Evolutionary conservation across 2,888 invertebrate genomes (phyloP), one percentile per base, ranked within the genome.

Genomic region (Tridacna gigas): DNA sequence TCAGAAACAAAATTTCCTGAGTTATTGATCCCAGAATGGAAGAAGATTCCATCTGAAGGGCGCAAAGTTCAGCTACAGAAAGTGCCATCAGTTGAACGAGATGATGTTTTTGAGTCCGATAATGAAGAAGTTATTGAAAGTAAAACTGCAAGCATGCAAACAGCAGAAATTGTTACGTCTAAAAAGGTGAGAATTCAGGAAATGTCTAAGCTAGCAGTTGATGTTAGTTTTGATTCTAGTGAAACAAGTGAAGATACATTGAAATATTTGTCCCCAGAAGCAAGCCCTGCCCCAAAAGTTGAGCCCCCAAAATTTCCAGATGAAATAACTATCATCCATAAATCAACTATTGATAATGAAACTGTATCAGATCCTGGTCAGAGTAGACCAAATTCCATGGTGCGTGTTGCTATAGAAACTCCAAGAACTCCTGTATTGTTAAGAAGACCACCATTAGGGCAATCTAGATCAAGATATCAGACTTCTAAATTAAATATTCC

Each of bases 1-100:
- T 60, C 76, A 79, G 87, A 87, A 77, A 86, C 88, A 61, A 91
- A 92, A 88, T 90, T 91, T 89, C 92, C 92, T 61, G 89, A 89
- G 80, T 86, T 89, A 80, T 86, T 90, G 84, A 91, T 92, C 90
- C 92, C 92, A 85, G 89, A 90, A 84, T 88, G 86, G 84, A 85
- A 84, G 73, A 88, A 84, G 75, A 75, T 80, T 22, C 60, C 82
- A 28, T 67, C 82, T 63, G 77, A 79, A 63, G 76, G 61, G 22
- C 74, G 80, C 47, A 66, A 65, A 63, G n/a, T 47, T 26, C 74
- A 71, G 47, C 45, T 82, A 74, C 80, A 77, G 7, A 63, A 82
- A 60, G 80, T 80, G 75, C 79, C 79, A 28, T 28, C 66, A 61
- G 66, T 88, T 45, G 84, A 82, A 61, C 69, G 83, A 48, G 87